Evolutionary conservation across 2,113 vertebrate genomes (phyloP), one percentile per base, ranked within the genome.

Genomic region (Malaclemys terrapin): DNA sequence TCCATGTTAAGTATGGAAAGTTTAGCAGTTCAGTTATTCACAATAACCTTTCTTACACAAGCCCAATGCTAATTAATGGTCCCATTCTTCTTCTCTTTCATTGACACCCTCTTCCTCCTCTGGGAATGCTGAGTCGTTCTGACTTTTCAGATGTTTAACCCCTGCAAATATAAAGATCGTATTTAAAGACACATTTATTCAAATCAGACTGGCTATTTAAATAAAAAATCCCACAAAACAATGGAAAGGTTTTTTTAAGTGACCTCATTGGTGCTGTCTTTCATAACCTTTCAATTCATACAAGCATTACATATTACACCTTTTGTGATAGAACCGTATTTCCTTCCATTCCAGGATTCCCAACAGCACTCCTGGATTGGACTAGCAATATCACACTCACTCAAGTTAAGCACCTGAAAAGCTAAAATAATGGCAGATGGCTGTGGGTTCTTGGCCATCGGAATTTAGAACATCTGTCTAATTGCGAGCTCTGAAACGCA

Each of bases 61-160:
- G 81, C 76, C 57, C 12, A 0, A 0, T 1, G 0, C 54, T n/a
- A 13, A 83, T 93, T 97, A 98, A 45, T 98, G 98, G 50, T 95
- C 95, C 98, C 98, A 98, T 25, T 98, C 97, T n/a, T 98, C 98
- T 81, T 98, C 98, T 87, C 96, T 97, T 92, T 98, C 98, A 16
- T 85, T 97, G 4, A 95, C 90, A 10, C 96, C 97, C 84, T 99
- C 98, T 53, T 99, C 98, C 97, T 99, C 98, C 72, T 99, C 98
- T 54, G 98, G 98, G 88, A 99, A 98, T 0, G 97, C 94, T 11
- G 98, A 96, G 10, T 98, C 98, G 24, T 96, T 98, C 97, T 98
- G 98, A 31, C 95, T 98, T 97, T 98, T 98, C 97, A 98, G 96
- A n/a, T 98, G 98, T 84, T 99, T 99, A 94, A 98, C 98, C 86